These are phyloP conservation scores for Troides aeacus DNA, from an alignment of 2,888 invertebrate genomes.

Conservation along the genomic window DNA sequence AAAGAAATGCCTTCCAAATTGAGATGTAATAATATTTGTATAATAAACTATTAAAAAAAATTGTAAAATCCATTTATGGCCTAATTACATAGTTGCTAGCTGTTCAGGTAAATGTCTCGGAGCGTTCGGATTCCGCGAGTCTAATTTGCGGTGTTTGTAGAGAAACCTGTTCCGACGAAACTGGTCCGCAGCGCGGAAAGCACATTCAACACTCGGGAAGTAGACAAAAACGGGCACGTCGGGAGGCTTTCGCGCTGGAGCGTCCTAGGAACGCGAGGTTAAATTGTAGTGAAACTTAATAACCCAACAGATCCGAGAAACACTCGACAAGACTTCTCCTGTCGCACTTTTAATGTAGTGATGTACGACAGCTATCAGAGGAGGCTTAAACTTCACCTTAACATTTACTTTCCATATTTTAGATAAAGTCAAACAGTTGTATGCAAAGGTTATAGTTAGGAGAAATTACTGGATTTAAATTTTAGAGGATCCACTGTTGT, in stretches of 20 bases:
- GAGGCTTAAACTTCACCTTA: slow-evolving; percentile 1
- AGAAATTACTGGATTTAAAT: no score
- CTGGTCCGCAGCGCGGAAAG: slow-evolving; percentile 12
- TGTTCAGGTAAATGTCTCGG: slow-evolving; percentile 2
- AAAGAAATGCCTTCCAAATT: not conserved
- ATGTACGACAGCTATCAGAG: slow-evolving; percentile 5
- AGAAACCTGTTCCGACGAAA: slow-evolving; percentile 10
- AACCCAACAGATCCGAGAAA: slow-evolving; percentile 49
- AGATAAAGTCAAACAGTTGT: no score
- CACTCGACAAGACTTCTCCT: slow-evolving; percentile 38
- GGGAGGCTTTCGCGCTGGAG: slow-evolving; percentile 27
- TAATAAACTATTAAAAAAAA: not conserved
- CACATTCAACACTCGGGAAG: slow-evolving; percentile 26
- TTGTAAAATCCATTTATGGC: slow-evolving; percentile 1
- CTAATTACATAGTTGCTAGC: not conserved
- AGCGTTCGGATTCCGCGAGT: not conserved
- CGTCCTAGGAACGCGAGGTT: slow-evolving; percentile 49
- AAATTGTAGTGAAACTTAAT: slow-evolving; percentile 68
- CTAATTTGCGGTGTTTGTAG: slow-evolving; percentile 10
- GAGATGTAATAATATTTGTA: not conserved
- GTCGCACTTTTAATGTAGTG: not conserved
- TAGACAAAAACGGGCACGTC: slow-evolving; percentile 25
- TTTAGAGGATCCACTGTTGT: no score
- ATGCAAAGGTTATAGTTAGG: no score
- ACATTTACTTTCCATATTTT: not conserved